Conservation (phyloP, 2,113 vertebrate species). For the Cyprichromis sp. region DNA sequence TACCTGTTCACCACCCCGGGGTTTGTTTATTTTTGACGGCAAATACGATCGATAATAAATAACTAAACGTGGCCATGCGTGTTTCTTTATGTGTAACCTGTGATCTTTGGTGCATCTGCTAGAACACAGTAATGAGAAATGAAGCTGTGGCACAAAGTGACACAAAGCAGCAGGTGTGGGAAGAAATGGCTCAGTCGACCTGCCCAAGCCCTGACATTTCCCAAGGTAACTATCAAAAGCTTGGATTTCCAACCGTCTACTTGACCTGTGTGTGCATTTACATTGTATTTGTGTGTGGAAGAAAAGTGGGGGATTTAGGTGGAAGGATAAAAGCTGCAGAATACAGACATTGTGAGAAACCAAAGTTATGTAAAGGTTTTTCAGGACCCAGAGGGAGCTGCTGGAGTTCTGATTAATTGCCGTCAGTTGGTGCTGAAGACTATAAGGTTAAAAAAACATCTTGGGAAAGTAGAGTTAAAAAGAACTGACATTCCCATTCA, state of each 20-base stretch:
- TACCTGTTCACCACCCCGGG: constrained; percentile 12
- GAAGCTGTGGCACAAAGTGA: constrained; percentile 36
- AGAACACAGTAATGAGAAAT: constrained; percentile 25
- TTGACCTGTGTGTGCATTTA: constrained; percentile 1
- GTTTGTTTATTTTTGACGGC: not conserved
- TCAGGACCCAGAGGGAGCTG: not conserved
- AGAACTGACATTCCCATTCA: not conserved
- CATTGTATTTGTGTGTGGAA: not conserved
- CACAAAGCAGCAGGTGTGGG: constrained; percentile 59
- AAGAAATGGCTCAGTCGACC: constrained; percentile 29
- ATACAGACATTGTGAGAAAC: not conserved
- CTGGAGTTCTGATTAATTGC: not conserved
- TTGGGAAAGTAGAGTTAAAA: not conserved
- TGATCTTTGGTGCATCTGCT: not conserved
- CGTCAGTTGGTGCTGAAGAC: not conserved
- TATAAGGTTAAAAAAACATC: not conserved
- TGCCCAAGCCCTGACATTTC: constrained; percentile 32
- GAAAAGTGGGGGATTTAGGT: not conserved
- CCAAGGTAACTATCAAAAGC: constrained; percentile 48
- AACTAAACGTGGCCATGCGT: not conserved
- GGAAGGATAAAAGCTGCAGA: not conserved
- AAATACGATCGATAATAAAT: not conserved
- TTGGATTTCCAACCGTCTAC: constrained; percentile 49
- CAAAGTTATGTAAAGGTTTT: not conserved
- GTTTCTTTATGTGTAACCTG: not conserved